phyloP scores from a whole-genome alignment of 2,113 vertebrate species.

The Rhinopomastus cyanomelas region DNA sequence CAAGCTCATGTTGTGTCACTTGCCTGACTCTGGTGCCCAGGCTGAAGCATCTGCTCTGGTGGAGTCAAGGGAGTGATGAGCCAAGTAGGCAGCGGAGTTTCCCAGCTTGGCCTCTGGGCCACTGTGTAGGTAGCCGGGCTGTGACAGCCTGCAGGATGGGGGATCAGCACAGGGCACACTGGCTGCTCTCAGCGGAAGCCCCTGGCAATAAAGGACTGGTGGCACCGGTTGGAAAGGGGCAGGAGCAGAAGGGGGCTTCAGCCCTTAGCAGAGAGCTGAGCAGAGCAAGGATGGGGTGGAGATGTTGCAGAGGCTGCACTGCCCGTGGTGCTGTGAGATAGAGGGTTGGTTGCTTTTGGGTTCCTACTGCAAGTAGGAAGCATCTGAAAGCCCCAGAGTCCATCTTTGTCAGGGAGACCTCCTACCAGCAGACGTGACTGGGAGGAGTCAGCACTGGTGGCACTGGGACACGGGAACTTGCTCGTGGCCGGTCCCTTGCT shows the following conservation, averaged over 20 bases:
- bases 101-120: neutral
- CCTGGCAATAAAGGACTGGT: neutral
- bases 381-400: neutral
- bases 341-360: neutral
- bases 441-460: neutral
- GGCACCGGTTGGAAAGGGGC: neutral
- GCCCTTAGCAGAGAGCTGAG: neutral
- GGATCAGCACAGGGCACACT: neutral
- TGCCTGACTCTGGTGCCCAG: neutral
- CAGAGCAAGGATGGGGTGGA: neutral
- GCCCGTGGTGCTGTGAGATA: neutral
- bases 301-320: neutral
- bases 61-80: neutral
- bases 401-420: neutral
- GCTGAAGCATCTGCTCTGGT: neutral
- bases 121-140: neutral
- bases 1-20: neutral
- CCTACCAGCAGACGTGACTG: neutral
- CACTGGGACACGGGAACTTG: accelerated
- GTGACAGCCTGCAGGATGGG: neutral
- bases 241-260: neutral
- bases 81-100: neutral
- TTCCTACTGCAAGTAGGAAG: neutral
- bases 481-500: neutral
- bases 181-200: accelerated